Evolutionary conservation across 2,113 vertebrate species (phyloP), one percentile per base, ranked within the genome.

Genomic region (Odobenus rosmarus): DNA sequence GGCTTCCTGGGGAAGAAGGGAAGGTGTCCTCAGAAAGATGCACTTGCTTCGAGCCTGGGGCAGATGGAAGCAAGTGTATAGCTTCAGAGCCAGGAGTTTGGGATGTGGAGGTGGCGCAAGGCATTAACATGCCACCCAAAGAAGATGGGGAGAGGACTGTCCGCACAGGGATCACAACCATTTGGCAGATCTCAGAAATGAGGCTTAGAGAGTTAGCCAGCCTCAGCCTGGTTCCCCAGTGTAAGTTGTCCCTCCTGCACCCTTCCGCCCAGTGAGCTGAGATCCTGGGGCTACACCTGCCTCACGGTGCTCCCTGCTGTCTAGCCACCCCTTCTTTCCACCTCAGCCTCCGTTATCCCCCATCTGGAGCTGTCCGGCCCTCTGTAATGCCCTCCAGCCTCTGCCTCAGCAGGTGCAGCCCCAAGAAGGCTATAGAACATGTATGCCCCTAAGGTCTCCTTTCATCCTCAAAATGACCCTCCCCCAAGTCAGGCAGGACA

Each of bases 351-450:
- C 0, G 33, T 28, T 5, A 24, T 53, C 49, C 16, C 28, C 46
- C 31, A 7, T 4, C 6, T n/a, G 80, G 76, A 28, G 6, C 12
- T 18, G 9, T 13, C 5, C 2, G 1, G 15, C 13, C 8, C n/a
- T 26, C 7, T 24, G 15, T 7, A 4, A 57, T 0, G 2, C 8
- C n/a, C 36, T 31, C 18, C 39, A 23, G 11, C 4, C 1, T 23
- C 67, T 42, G 31, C 1, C 1, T 59, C 49, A 2, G 2, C 46
- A 7, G 74, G 13, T 16, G 42, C 51, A 85, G 61, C 24, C 28
- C 71, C 16, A 13, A 13, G 24, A 42, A 59, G 55, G 5, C 10
- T 6, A 42, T 14, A 36, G 42, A 86, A 21, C 69, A 9, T 9
- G 46, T 55, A 46, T 16, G 31, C 12, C 51, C 1, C 12, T 51